Conservation (phyloP, 2,888 invertebrate genomes). For the Hyposoter didymator region DNA sequence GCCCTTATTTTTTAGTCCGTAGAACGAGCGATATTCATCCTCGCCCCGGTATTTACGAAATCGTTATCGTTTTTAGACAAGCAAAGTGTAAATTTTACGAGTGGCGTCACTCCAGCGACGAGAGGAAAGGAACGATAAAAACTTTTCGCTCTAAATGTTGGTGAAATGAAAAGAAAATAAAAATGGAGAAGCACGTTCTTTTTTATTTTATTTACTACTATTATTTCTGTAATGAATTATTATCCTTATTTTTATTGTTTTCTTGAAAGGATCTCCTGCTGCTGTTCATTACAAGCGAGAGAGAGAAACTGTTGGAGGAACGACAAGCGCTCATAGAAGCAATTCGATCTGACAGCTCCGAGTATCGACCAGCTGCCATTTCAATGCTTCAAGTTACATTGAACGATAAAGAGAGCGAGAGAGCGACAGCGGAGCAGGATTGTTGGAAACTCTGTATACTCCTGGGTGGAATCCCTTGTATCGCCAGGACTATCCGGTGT, state of each 20-base stretch:
- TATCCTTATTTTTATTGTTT: background rate
- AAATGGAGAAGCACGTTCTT: background rate
- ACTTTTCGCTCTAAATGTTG: background rate
- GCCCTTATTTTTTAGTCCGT: slow-evolving; percentile 13
- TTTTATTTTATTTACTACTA: background rate
- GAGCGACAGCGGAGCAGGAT: background rate
- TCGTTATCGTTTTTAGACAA: slow-evolving; percentile 26
- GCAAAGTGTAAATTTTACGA: background rate
- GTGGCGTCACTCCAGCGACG: background rate
- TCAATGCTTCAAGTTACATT: slow-evolving; percentile 9
- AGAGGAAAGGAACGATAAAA: background rate
- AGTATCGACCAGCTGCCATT: slow-evolving; percentile 33
- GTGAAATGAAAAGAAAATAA: background rate
- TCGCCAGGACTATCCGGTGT: slow-evolving; percentile 32
- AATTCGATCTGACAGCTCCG: slow-evolving; percentile 37
- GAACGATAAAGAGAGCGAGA: background rate
- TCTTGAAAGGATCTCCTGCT: background rate
- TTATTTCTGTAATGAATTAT: background rate
- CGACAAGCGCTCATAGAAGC: slow-evolving; percentile 42
- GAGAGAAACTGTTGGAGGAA: slow-evolving; percentile 21
- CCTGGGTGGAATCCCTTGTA: slow-evolving; percentile 32
- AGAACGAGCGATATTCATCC: background rate
- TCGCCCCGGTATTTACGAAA: slow-evolving; percentile 14
- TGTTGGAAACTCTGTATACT: slow-evolving; percentile 15
- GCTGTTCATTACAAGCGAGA: background rate